Conservation (phyloP, 2,888 invertebrate species). For the Sarcophaga rosellei region DNA sequence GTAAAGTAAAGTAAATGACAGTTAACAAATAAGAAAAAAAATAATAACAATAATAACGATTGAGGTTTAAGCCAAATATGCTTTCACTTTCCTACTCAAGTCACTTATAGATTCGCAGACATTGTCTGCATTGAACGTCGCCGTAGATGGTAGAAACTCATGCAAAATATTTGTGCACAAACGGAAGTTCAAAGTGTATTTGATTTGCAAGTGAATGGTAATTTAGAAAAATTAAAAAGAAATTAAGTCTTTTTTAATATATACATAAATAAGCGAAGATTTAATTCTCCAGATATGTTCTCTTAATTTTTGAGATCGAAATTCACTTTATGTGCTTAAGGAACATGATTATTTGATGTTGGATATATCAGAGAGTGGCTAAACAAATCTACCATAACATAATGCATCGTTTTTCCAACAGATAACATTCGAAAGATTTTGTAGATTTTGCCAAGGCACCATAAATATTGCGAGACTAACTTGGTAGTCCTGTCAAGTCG, state of each 20-base stretch:
- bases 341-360: no score
- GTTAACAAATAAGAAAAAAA: not conserved
- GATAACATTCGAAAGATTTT: no score
- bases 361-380: no score
- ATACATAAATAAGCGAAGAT: no score
- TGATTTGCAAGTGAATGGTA: slow-evolving; percentile 1
- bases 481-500: no score
- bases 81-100: slow-evolving; percentile 52
- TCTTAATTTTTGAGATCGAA: no score
- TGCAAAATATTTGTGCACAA: not conserved
- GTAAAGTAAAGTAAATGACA: slow-evolving; percentile 3
- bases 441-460: no score
- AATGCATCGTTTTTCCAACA: no score
- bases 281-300: no score
- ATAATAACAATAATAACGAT: not conserved
- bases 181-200: slow-evolving; percentile 34
- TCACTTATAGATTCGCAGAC: not conserved
- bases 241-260: not conserved
- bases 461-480: no score
- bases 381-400: no score
- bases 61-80: slow-evolving; percentile 29
- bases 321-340: no score
- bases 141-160: not conserved
- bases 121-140: not conserved
- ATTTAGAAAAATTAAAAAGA: slow-evolving; percentile 3